Evolutionary conservation across 2,888 invertebrate species (phyloP), one percentile per base, ranked within the genome.

Genomic region (Acanthacorydalis orientalis): DNA sequence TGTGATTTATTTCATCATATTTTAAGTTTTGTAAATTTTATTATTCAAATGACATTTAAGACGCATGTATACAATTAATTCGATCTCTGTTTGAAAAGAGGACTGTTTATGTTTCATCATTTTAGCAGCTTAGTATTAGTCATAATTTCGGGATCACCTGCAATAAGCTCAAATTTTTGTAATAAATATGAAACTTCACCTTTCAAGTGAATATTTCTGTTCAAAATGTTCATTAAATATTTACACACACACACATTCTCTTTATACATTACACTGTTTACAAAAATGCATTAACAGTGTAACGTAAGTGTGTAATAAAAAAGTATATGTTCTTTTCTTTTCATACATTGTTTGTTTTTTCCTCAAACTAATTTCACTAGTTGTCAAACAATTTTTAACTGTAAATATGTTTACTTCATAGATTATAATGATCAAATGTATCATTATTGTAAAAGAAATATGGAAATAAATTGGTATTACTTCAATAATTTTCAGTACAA

Each of bases 371-470:
- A 23, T 23, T 40, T 14, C 12, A 11, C 32, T 31, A 31, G 31
- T 46, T 15, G 16, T 32, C 15, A 15, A 23, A 35, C 15, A 31
- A 40, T 40, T 46, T 35, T 40, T 31, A 46, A 32, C 15, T 46
- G 46, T 46, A 46, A 46, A 46, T 46, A 46, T 40, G 46, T 46
- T 46, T 46, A 33, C 46, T 40, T 46, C 40, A 46, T 46, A 46
- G 46, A 46, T 33, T 46, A 32, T 46, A 23, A 46, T 23, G 23
- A 31, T 46, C 39, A 32, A 40, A 46, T 46, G 46, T 46, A 46
- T 46, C 46, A 46, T 46, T 46, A 39, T 46, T 46, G 46, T 46
- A 41, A 46, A 46, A 46, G 46, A 46, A 31, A 23, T 39, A 46
- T 46, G 32, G 23, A 46, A 46, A 46, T 23, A 23, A 23, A 23